Evolutionary conservation across 2,797 vertebrate species (phyloP), one percentile per base, ranked within the genome.

Genomic region (Gymnocypris eckloni): DNA sequence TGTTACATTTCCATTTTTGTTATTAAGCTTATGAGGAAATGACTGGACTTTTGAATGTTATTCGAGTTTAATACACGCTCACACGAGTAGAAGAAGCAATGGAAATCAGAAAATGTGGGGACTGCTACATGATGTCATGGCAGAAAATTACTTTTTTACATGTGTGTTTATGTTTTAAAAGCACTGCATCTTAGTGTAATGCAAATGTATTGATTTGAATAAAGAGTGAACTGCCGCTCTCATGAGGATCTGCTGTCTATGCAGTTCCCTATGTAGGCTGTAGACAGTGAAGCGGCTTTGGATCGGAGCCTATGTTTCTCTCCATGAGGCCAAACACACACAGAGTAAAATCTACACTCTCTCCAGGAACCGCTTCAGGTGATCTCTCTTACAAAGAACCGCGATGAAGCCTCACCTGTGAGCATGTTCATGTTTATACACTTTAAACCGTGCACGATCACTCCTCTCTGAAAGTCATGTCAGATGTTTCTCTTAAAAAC

Each of bases 341-440:
- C 85, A 78, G 89, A 77, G 84, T 69, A 81, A 84, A 88, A 84
- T 81, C 82, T 71, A 48, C 37, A 69, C 77, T 83, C 88, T 45
- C 79, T 87, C 81, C 86, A 84, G 78, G 88, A 87, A 75, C 37
- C n/a, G 71, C 83, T 88, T 66, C 67, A 81, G 86, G 88, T 87
- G 86, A 81, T 86, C 45, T 48, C n/a, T n/a, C 67, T 48, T 10
- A 87, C 79, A 84, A 82, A 79, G 16, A 76, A 33, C 5, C 6
- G 4, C 0, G 11, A 39, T 52, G 0, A 77, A 77, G 18, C 4
- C 33, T 41, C 75, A 39, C 39, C 52, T 77, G 12, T 56, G 75
- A n/a, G 61, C 52, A 22, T 37, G 48, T 73, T 75, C 79, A 50
- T 13, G 12, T 71, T 43, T 48, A 22, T 50, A 66, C 73, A 54